A percentile compares a stretch with the other conserved stretches of the same genome.
Evolutionary conservation across 2,113 vertebrate species (phyloP).

Genomic region (Otolemur garnettii): DNA sequence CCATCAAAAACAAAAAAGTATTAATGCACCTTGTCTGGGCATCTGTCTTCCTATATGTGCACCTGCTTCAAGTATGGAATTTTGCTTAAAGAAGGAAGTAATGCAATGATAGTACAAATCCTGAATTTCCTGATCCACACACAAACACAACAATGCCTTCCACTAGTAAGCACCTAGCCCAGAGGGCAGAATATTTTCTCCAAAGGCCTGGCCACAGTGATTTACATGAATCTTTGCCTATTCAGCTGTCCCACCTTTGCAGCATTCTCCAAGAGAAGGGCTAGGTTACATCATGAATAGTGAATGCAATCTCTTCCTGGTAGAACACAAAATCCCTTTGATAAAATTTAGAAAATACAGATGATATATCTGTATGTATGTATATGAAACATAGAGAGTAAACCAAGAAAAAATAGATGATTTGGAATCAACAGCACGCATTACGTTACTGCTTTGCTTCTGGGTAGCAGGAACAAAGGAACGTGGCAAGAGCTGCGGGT

Average conservation of each 20-base stretch:
- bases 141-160: background rate
- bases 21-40: background rate
- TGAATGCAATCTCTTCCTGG: background rate
- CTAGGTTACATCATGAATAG: background rate
- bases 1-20: slow-evolving; percentile 12
- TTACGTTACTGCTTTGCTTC: slow-evolving; percentile 25
- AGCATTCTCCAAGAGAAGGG: background rate
- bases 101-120: background rate
- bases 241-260: background rate
- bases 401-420: slow-evolving; percentile 37
- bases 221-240: background rate
- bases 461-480: slow-evolving; percentile 21
- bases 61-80: background rate
- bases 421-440: slow-evolving; percentile 62
- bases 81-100: background rate
- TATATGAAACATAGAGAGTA: background rate
- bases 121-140: background rate
- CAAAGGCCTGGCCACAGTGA: background rate
- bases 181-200: background rate
- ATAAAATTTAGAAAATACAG: slow-evolving; percentile 57
- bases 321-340: slow-evolving; percentile 11
- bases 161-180: background rate
- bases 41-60: background rate
- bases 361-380: background rate
- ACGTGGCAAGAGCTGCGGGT: slow-evolving; percentile 17